These are phyloP conservation scores for Anoplopoma fimbria DNA, from an alignment of 2,113 vertebrate genomes.

Conservation along the genomic window DNA sequence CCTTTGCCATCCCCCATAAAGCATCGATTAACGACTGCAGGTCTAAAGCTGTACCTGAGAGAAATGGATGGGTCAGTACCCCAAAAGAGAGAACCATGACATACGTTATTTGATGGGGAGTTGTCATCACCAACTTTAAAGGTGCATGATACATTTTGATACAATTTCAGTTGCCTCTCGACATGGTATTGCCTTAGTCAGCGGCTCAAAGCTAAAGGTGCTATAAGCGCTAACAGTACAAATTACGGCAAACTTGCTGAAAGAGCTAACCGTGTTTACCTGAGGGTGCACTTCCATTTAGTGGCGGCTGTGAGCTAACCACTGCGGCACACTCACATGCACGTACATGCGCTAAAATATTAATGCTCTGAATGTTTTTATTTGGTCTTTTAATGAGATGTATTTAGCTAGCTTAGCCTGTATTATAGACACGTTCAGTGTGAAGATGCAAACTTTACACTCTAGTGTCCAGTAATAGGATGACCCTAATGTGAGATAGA, in stretches of 20 bases:
- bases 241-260: neutral
- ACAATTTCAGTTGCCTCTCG: neutral
- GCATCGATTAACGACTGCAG: neutral
- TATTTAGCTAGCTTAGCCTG: neutral
- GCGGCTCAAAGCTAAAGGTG: neutral
- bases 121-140: neutral
- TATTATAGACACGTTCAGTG: neutral
- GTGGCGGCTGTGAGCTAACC: no score
- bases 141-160: neutral
- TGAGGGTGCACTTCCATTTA: no score
- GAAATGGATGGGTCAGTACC: neutral
- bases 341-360: no score
- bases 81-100: neutral
- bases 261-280: neutral
- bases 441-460: neutral
- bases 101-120: neutral
- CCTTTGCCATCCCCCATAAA: neutral
- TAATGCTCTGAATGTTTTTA: no score
- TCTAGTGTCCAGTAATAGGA: neutral
- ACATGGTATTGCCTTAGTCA: neutral
- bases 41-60: neutral
- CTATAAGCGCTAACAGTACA: neutral
- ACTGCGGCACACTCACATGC: no score
- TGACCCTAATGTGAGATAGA: neutral
- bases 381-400: no score